These are phyloP conservation scores for Teleopsis dalmanni DNA, from an alignment of 1,140 invertebrate species.

Conservation along the genomic window DNA sequence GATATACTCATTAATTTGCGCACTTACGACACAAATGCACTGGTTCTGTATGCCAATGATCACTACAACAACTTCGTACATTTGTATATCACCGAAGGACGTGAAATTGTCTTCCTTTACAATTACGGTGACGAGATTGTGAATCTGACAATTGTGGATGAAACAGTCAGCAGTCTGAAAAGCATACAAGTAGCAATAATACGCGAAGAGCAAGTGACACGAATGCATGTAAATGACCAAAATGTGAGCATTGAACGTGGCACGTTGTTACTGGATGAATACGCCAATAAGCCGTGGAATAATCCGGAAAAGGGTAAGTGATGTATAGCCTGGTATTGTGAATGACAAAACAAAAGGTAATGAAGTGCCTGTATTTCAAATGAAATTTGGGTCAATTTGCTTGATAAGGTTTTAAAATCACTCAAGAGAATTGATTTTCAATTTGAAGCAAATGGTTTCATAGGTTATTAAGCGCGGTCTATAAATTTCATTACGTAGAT, in stretches of 20 bases:
- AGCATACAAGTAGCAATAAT: constrained; percentile 80
- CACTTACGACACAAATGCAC: constrained; percentile 72
- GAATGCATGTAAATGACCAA: constrained; percentile 74
- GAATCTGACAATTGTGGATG: constrained; percentile 65
- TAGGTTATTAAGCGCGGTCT: no score
- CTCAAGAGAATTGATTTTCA: no score
- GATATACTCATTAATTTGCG: constrained; percentile 78
- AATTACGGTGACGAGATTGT: constrained; percentile 74
- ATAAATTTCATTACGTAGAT: no score
- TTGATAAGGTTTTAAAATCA: no score
- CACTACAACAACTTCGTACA: constrained; percentile 91
- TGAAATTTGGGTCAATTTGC: no score
- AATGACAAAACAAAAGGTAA: no score
- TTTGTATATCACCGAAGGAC: constrained; percentile 71
- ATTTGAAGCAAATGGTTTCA: no score
- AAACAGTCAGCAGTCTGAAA: constrained; percentile 67
- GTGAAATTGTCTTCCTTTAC: constrained; percentile 70
- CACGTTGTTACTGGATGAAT: constrained; percentile 62
- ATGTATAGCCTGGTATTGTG: no score
- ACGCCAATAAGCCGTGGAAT: constrained; percentile 76
- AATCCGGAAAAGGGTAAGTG: constrained; percentile 65
- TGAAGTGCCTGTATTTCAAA: no score
- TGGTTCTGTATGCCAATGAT: constrained; percentile 87
- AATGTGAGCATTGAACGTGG: constrained; percentile 63
- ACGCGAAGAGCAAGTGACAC: constrained; percentile 61